Evolutionary conservation across 1,140 invertebrate genomes (phyloP).

Genomic region (Littorina saxatilis): DNA sequence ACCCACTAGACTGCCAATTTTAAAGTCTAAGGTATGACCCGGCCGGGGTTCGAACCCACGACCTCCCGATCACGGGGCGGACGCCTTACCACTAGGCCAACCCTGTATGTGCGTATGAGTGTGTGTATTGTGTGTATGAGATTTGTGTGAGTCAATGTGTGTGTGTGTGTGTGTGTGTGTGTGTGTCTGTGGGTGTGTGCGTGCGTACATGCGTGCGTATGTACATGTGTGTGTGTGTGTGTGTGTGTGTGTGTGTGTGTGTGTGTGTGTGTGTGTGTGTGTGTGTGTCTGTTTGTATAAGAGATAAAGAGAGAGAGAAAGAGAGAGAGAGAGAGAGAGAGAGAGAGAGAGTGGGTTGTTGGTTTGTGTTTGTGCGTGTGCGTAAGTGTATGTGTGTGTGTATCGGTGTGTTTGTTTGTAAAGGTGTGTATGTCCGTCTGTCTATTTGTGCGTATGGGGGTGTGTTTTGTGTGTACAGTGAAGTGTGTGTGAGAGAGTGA

Average conservation of each 20-base stretch:
- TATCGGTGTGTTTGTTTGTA: background rate
- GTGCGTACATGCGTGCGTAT: constrained; percentile 23
- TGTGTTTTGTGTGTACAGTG: background rate
- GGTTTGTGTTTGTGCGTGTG: background rate
- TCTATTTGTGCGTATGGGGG: background rate
- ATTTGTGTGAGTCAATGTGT: background rate
- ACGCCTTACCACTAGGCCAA: too few species aligned
- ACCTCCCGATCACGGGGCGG: too few species aligned
- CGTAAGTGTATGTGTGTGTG: background rate
- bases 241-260: constrained; percentile 25
- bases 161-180: constrained; percentile 5
- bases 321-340: too few species aligned
- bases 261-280: constrained; percentile 28
- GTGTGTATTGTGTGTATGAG: background rate
- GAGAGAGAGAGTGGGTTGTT: too few species aligned
- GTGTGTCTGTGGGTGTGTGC: constrained; percentile 5
- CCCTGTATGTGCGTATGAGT: background rate
- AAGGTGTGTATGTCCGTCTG: background rate
- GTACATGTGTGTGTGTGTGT: constrained; percentile 3
- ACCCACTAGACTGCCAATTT: background rate
- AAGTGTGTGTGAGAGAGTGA: too few species aligned
- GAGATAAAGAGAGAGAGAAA: too few species aligned
- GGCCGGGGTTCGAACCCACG: too few species aligned
- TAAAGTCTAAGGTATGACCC: too few species aligned
- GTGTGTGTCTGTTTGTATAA: background rate